phyloP scores from a whole-genome alignment of 2,888 invertebrate genomes.

The Pherbina coryleti region DNA sequence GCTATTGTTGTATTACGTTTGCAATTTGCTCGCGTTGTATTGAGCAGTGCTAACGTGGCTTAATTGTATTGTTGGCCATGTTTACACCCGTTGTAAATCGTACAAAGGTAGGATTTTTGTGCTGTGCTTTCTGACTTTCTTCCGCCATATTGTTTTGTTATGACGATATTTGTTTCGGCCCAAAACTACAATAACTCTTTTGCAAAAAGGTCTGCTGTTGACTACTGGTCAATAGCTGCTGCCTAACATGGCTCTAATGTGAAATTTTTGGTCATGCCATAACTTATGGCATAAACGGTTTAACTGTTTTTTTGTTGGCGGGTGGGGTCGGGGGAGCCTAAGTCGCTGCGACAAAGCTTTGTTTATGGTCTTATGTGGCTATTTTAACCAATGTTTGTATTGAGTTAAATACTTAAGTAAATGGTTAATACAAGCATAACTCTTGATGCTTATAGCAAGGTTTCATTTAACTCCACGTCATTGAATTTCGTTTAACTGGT shows the following conservation, averaged over 20 bases:
- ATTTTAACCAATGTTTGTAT: no score
- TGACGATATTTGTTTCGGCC: not conserved
- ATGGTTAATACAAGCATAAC: not conserved
- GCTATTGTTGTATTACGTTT: not conserved
- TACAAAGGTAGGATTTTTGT: not conserved
- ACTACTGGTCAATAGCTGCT: conserved; percentile 17
- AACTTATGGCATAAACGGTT: not conserved
- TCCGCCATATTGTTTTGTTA: not conserved
- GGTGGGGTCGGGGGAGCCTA: not conserved
- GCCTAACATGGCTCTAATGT: not conserved
- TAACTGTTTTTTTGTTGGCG: not conserved
- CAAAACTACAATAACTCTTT: conserved; percentile 11
- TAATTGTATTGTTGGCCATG: conserved; percentile 22
- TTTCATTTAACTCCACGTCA: no score
- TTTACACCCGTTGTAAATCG: conserved; percentile 5
- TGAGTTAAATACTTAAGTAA: not conserved
- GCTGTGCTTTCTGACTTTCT: not conserved
- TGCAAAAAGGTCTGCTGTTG: conserved; percentile 10
- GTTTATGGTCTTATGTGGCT: no score
- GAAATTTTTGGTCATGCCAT: not conserved
- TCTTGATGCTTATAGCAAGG: not conserved
- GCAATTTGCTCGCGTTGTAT: not conserved
- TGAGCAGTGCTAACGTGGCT: not conserved
- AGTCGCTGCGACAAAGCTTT: no score
- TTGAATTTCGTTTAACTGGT: no score